These are phyloP conservation scores for Cenopis cana DNA, from an alignment of 2,888 invertebrate genomes.

Conservation along the genomic window DNA sequence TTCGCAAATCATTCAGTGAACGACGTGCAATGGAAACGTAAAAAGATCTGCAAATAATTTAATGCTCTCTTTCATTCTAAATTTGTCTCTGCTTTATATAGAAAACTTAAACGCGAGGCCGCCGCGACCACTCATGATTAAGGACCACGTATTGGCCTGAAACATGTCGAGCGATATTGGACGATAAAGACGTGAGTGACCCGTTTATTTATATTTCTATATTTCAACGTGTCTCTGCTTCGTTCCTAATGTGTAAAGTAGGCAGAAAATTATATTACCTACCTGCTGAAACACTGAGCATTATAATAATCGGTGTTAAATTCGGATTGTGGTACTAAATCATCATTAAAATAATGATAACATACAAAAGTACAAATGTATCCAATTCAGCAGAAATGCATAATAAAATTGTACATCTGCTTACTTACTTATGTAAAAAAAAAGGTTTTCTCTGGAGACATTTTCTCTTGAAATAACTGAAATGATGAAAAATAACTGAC, in stretches of 20 bases:
- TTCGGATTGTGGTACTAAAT: no score
- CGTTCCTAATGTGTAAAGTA: no score
- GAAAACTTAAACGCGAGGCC: no score
- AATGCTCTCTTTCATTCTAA: conserved; percentile 4
- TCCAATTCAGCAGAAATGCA: background rate
- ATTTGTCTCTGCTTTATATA: no score
- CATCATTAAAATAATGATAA: no score
- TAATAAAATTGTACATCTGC: background rate
- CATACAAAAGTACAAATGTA: background rate
- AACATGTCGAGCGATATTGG: no score
- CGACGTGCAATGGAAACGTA: conserved; percentile 9
- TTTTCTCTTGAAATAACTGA: background rate
- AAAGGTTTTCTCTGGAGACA: background rate
- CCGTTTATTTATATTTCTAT: no score
- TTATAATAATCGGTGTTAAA: no score
- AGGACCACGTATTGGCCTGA: no score
- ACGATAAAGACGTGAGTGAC: no score
- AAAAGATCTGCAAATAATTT: conserved; percentile 12
- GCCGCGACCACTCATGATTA: no score
- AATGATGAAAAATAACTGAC: background rate
- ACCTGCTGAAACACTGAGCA: background rate
- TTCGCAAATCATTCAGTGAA: conserved; percentile 36
- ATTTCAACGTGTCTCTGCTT: no score
- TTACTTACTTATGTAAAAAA: background rate
- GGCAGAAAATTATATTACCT: background rate